Base-by-base conservation (phyloP, 1,140 invertebrate species). In the Drosophila pallidifrons region DNA sequence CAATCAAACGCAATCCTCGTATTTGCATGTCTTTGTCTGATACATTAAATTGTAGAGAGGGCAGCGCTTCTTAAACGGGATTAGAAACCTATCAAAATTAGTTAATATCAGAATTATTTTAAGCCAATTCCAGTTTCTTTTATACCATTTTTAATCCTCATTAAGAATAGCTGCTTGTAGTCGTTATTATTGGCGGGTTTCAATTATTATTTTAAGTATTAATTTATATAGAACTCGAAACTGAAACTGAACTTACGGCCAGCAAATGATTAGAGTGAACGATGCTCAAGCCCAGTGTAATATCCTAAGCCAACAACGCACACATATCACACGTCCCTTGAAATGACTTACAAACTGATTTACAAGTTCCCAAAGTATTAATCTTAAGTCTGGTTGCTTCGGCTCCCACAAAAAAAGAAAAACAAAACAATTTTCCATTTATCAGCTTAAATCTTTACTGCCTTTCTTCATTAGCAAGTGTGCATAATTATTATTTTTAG, bases 21-120 rank as follows among this genome's bases (percentile, higher is more conserved):
- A 92, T 43, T 69, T 92, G 70, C 91, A 92, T 71, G 82, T 92
- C 52, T 92, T 92, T 73, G 91, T 92, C 65, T 92, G 59, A 89
- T 57, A 47, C 8, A 2, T 16, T 38, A 54, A 43, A 25, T 51
- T 41, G 35, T 1, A 15, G 3, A 3, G 15, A 38, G 4, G 3
- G 8, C 8, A 1, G 16, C 20, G 35, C n/a, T 64, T 52, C 45
- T 46, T 49, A 25, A 32, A 35, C 20, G 16, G 45, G 28, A 11
- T 68, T 60, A 46, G 35, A 47, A 59, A 30, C 13, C n/a, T 11
- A 28, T 45, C 35, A 30, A 66, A 66, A 64, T 64, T 54, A 64
- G 61, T 54, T 52, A 43, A 49, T 38, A 46, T 46, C 8, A 3
- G 20, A 11, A 46, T 16, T 20, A 52, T 43, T 28, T 43, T 43